Base-by-base conservation (phyloP, 2,888 invertebrate genomes). In the Eupeodes luniger region DNA sequence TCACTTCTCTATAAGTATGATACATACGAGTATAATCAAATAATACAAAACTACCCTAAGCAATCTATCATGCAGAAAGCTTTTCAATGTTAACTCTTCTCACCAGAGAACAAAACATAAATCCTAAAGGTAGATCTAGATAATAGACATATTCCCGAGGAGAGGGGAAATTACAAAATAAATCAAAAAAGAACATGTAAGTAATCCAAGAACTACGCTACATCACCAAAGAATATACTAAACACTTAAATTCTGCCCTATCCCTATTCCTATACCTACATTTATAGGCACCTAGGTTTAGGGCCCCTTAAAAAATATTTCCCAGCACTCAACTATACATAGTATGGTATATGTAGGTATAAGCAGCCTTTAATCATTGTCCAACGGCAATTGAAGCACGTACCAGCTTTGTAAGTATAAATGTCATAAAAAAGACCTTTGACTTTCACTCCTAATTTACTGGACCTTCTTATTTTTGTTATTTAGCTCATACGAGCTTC, bases 331-430 rank as follows among this genome's bases (percentile, higher is more conserved):
- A 69, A 12, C 55, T 14, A 14, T 55, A 57, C 44, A 10, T 4
- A 12, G 12, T 11, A 47, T 10, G 4, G 12, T 10, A 12, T 47
- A 6, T 11, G 10, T 3, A 10, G 4, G 10, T 57, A 36, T 36
- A 67, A 75, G n/a, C 19, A 82, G n/a, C 47, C 70, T 51, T 77
- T 77, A 77, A 82, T 82, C 82, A 59, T 34, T 66, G 70, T 78
- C 64, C 67, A 61, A 67, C 36, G 36, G 40, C 55, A 76, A 81
- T 76, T 61, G 40, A 69, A 81, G 62, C 69, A 81, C 61, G 67
- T 80, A 70, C 67, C 36, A 61, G 67, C 59, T 79, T 74, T 74
- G 53, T 61, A 84, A 67, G 47, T 74, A 67, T 49, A 72, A 77
- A 51, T 64, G 55, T 55, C 55, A 72, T 49, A 77, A 72, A 66